Base-by-base conservation (phyloP, 2,797 vertebrate species). In the Trachops cirrhosus region DNA sequence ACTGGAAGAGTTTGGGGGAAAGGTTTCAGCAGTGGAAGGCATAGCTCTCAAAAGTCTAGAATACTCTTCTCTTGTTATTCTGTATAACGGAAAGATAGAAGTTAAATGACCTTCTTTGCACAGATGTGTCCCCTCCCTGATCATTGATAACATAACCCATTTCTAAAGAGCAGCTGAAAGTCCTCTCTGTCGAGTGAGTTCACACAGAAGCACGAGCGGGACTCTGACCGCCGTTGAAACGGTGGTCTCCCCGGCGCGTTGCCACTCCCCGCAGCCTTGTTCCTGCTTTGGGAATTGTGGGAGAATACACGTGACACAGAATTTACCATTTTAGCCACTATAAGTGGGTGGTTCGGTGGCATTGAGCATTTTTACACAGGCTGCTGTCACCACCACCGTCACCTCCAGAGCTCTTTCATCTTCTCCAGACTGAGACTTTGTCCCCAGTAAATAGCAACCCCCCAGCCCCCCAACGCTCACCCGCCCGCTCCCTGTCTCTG, bases 301-400 rank as follows among this genome's bases (percentile, higher is more conserved):
- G 22, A 24, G 54, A 82, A 22, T 54, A 68, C 32, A 50, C 1
- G 14, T 86, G 15, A 46, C 8, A 3, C 62, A 86, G 32, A 50
- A 71, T 71, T 44, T 50, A 18, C 39, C 39, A 16, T n/a, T n/a
- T 16, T n/a, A n/a, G 26, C 62, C 32, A 18, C n/a, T 64, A 15
- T 16, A n/a, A n/a, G 50, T 9, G 10, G 29, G 3, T 4, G 18
- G 15, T 39, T 59, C 2, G 5, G 32, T 0, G 12, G 7, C 54
- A 9, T 18, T 48, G 18, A 67, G 44, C 9, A 50, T 19, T 18
- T n/a, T n/a, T 41, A 29, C 16, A 2, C 22, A 19, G 19, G 15
- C 11, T 50, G 9, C n/a, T 15, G 12, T 44, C 44, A 44, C 9
- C 10, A 24, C 32, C 22, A 12, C 59, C 37, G 0, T 71, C 15